These are phyloP conservation scores for Oncorhynchus tshawytscha DNA, from an alignment of 2,113 vertebrate genomes.

Conservation along the genomic window DNA sequence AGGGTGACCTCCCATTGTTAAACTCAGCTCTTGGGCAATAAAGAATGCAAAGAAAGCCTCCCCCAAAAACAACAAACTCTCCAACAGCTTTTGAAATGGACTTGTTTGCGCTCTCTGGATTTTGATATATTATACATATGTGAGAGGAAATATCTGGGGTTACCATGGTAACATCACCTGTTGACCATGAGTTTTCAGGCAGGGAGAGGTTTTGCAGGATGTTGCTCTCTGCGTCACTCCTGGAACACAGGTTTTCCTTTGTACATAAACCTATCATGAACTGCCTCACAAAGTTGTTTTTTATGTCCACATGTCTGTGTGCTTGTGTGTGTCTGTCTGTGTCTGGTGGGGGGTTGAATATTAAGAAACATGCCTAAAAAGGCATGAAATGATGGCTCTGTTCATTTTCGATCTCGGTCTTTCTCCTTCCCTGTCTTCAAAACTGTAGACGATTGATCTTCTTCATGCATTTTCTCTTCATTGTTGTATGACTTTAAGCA, in stretches of 20 bases:
- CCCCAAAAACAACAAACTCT: neutral
- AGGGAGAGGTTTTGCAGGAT: neutral
- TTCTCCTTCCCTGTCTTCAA: too few species aligned
- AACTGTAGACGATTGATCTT: too few species aligned
- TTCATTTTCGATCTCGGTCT: too few species aligned
- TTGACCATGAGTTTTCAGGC: neutral
- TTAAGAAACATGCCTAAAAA: neutral
- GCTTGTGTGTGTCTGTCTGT: too few species aligned
- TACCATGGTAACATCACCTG: neutral
- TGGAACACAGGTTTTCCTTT: neutral
- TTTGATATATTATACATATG: neutral
- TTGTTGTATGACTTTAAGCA: too few species aligned
- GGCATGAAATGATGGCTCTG: too few species aligned
- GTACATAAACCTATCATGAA: neutral
- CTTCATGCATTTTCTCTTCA: too few species aligned
- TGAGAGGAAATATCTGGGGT: neutral
- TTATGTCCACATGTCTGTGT: neutral
- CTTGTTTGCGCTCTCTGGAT: constrained; percentile 10
- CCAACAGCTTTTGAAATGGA: neutral
- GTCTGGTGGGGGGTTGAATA: neutral
- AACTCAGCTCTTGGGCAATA: neutral
- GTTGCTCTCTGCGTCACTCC: neutral
- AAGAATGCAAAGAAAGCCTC: neutral
- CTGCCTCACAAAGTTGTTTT: neutral
- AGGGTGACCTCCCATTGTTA: constrained; percentile 21